phyloP scores from a whole-genome alignment of 2,113 vertebrate species.

The Corvus cornix region DNA sequence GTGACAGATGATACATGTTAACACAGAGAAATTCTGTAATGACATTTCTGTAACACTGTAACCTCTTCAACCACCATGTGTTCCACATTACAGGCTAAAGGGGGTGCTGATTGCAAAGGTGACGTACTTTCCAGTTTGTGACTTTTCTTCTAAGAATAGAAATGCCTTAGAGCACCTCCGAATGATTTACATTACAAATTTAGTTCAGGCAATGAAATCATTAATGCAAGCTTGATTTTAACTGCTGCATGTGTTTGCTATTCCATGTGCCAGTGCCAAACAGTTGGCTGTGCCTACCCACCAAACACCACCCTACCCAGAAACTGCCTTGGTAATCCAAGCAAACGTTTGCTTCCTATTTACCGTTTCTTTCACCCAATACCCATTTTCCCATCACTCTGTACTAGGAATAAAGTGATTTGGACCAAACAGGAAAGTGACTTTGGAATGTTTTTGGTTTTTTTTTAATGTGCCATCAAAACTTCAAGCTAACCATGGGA shows the following conservation, averaged over 20 bases:
- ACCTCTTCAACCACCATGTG: constrained; percentile 76
- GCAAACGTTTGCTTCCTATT: background rate
- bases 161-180: constrained; percentile 59
- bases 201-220: constrained; percentile 60
- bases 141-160: constrained; percentile 71
- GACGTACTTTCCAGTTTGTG: constrained; percentile 64
- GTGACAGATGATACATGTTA: constrained; percentile 80
- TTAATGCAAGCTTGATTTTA: constrained; percentile 51
- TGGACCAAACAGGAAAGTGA: constrained; percentile 13
- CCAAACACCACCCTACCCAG: background rate
- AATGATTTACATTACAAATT: constrained; percentile 67
- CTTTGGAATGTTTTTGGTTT: background rate
- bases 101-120: constrained; percentile 73
- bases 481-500: constrained; percentile 22
- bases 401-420: background rate
- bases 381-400: background rate
- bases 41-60: constrained; percentile 74
- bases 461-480: background rate
- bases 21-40: constrained; percentile 74
- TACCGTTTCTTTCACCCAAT: background rate
- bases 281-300: background rate
- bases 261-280: background rate
- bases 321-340: background rate
- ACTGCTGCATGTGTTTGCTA: constrained; percentile 18
- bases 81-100: constrained; percentile 74